Percentiles rank a stretch among this genome's conserved stretches.
Evolutionary conservation across 2,113 vertebrate species (phyloP).

Genomic region (Aix galericulata): DNA sequence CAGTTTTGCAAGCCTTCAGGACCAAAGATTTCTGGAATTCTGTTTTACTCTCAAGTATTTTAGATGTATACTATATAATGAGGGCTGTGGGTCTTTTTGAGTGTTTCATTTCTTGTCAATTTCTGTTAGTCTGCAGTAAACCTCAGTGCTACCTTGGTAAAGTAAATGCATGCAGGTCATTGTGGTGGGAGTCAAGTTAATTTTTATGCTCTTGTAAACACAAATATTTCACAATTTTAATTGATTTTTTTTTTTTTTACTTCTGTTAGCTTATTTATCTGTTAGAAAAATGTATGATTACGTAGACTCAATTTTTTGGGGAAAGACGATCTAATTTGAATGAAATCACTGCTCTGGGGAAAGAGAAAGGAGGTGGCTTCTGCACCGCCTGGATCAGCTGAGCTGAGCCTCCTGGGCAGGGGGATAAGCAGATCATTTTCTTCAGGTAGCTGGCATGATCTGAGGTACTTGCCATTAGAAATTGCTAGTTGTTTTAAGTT

Average conservation of each 20-base stretch:
- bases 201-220: constrained; percentile 1
- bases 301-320: background rate
- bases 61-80: background rate
- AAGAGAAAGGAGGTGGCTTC: background rate
- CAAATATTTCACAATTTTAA: background rate
- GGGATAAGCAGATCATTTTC: background rate
- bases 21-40: background rate
- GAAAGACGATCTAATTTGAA: background rate
- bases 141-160: background rate
- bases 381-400: background rate
- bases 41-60: background rate
- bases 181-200: background rate
- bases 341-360: constrained; percentile 6
- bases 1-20: background rate
- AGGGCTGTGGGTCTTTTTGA: background rate
- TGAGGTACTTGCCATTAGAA: background rate
- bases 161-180: background rate
- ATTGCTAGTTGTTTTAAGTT: background rate
- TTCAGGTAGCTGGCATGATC: background rate
- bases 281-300: background rate
- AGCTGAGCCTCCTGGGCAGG: background rate
- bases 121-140: background rate
- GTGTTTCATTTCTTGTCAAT: background rate
- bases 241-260: background rate
- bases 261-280: background rate